Evolutionary conservation across 2,113 vertebrate species (phyloP).

Genomic region (Myotis lucifugus): DNA sequence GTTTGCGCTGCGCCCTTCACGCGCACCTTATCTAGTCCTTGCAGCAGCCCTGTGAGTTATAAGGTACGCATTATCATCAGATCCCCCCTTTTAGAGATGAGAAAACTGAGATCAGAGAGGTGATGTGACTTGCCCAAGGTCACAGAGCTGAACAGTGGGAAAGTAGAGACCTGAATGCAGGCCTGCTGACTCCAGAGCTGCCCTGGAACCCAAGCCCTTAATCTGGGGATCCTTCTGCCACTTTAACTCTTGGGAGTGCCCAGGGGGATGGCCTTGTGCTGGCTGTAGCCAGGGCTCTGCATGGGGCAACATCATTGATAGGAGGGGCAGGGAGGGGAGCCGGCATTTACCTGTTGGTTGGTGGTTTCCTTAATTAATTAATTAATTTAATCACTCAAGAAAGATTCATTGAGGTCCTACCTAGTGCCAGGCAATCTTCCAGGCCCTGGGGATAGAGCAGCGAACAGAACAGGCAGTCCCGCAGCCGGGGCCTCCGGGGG

Average conservation of each 20-base stretch:
- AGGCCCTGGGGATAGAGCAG: background rate
- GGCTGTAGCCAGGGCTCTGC: too few relatives aligned
- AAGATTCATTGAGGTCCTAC: background rate
- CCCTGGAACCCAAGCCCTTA: background rate
- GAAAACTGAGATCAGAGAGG: background rate
- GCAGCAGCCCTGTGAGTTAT: background rate
- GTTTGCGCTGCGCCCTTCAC: accelerated
- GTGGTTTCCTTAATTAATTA: background rate
- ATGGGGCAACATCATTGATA: background rate
- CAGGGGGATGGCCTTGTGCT: background rate
- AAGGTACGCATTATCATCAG: background rate
- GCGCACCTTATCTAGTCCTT: background rate
- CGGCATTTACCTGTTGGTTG: background rate
- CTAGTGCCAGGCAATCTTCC: background rate
- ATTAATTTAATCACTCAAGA: background rate
- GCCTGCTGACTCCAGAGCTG: background rate
- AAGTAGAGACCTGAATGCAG: background rate
- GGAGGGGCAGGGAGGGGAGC: background rate
- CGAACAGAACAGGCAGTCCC: background rate
- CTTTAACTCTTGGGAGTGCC: background rate
- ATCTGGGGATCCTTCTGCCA: background rate
- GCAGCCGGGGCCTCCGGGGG: background rate
- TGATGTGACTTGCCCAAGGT: background rate
- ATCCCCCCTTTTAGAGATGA: background rate
- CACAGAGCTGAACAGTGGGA: background rate